Base-by-base conservation (phyloP, 1,140 invertebrate genomes). In the Chlorops oryzae region DNA sequence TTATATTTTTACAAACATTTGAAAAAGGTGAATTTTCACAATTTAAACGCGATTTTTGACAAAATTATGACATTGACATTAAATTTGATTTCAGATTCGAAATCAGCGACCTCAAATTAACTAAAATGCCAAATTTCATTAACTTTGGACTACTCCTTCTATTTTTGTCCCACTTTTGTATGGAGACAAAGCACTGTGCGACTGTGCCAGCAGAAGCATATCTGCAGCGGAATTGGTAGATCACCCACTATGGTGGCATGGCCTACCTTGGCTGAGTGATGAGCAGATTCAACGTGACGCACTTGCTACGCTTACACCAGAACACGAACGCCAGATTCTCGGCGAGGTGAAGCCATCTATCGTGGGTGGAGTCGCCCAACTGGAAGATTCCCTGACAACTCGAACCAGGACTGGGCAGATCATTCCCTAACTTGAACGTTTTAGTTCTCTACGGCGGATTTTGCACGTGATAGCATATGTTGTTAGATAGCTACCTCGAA, bases 161-260 rank as follows among this genome's bases (percentile, higher is more conserved):
- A n/a, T n/a, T n/a, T n/a, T n/a, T n/a, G n/a, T n/a, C n/a, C n/a
- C n/a, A n/a, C n/a, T n/a, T n/a, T n/a, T n/a, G n/a, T n/a, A n/a
- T n/a, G n/a, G n/a, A n/a, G n/a, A n/a, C n/a, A n/a, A 35, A 10
- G 10, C 13, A 5, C 58, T 59, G 5, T 58, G 58, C 2, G 59
- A 63, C 38, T 15, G 59, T 6, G 47, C 55, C 9, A 56, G 52
- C 1, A 43, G 61, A 50, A 55, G 59, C 9, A 17, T 23, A 27
- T 3, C 10, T 2, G 22, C 49, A 10, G 27, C 17, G 24, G 27
- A 44, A 23, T 35, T 51, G 3, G 20, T 20, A 12, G 39, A 44
- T 15, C 15, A 20, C 10, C 1, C 10, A 5, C 5, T 44, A 15
- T 51, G 49, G 49, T 51, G 27, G 21, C 20, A 21, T 13, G 49